Base-by-base conservation (phyloP, 53 echinoderm and acorn worm genomes). In the Luidia sarsii region DNA sequence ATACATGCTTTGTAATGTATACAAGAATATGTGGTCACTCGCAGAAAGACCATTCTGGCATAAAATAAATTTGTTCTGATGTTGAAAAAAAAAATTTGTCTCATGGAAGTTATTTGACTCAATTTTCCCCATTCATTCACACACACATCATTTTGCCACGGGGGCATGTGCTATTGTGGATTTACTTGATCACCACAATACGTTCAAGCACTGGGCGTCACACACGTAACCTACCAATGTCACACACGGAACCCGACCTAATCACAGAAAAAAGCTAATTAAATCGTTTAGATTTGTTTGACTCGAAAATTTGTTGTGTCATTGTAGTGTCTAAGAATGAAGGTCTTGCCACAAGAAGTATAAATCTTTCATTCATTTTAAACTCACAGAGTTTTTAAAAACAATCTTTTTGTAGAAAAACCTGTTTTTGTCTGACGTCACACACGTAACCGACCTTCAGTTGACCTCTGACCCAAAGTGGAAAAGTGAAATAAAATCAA, bases 321-420 rank as follows among this genome's bases (percentile, higher is more conserved):
- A 21, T 57, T 57, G 25, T 57, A 57, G 13, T 57, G 57, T 23
- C 57, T 57, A 27, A 28, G 30, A 57, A 6, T 57, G 57, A 21
- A 57, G 25, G 29, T 57, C 30, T 27, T 25, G 28, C 57, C 30
- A 57, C 29, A 27, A 57, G 57, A 57, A 57, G 57, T 57, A 57
- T 57, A 27, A 57, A 14, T 9, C 57, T 57, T 57, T 25, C 57
- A 57, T 21, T 27, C 14, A 57, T 57, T 57, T 57, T 11, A 57
- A 57, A 57, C 57, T 57, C 7, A 57, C 57, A 57, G 57, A 57
- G 57, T 57, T 57, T 57, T 27, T 57, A 57, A 27, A 57, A 57
- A 57, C 22, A 57, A 57, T 25, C 27, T 57, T 28, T 57, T n/a
- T 5, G 57, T 57, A 21, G 22, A 57, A 57, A 57, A 57, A 57